Evolutionary conservation across 2,888 invertebrate genomes (phyloP).

Genomic region (Cyclophora albipunctata): DNA sequence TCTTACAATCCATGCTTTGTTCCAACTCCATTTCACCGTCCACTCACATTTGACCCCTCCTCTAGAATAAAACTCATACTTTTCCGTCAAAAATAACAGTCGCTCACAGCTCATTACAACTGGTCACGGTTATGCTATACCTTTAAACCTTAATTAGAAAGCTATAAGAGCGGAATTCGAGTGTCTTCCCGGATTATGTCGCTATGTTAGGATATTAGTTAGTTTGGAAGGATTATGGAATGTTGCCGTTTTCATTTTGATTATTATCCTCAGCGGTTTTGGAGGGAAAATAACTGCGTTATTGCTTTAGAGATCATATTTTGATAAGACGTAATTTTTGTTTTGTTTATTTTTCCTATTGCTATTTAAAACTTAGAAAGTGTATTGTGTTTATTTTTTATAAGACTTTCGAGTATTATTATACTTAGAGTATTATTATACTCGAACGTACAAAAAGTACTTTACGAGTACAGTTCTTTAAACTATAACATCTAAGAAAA

Average conservation of each 20-base stretch:
- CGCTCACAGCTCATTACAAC: slow-evolving; percentile 32
- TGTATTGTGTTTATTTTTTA: too few relatives aligned
- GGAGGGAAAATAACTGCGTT: neutral
- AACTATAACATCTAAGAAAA: too few relatives aligned
- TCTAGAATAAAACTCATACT: slow-evolving; percentile 7
- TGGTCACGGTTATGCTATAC: slow-evolving; percentile 39
- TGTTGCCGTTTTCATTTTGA: slow-evolving; percentile 44
- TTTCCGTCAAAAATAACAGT: slow-evolving; percentile 9
- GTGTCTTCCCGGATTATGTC: slow-evolving; percentile 17
- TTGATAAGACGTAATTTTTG: too few relatives aligned
- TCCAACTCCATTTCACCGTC: slow-evolving; percentile 17
- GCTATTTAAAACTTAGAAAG: too few relatives aligned
- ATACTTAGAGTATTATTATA: too few relatives aligned
- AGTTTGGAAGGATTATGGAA: slow-evolving; percentile 51
- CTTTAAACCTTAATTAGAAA: slow-evolving; percentile 26
- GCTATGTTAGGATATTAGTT: slow-evolving; percentile 41
- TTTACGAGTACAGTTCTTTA: too few relatives aligned
- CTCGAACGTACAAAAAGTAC: too few relatives aligned
- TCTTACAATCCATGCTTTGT: slow-evolving; percentile 70
- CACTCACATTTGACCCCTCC: slow-evolving; percentile 13
- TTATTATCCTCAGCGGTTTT: slow-evolving; percentile 22
- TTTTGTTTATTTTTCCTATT: too few relatives aligned
- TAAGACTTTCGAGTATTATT: too few relatives aligned
- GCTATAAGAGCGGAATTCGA: slow-evolving; percentile 36
- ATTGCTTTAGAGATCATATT: too few relatives aligned